These are phyloP conservation scores for Drosophila kurseongensis DNA, from an alignment of 1,140 invertebrate species.

Conservation along the genomic window DNA sequence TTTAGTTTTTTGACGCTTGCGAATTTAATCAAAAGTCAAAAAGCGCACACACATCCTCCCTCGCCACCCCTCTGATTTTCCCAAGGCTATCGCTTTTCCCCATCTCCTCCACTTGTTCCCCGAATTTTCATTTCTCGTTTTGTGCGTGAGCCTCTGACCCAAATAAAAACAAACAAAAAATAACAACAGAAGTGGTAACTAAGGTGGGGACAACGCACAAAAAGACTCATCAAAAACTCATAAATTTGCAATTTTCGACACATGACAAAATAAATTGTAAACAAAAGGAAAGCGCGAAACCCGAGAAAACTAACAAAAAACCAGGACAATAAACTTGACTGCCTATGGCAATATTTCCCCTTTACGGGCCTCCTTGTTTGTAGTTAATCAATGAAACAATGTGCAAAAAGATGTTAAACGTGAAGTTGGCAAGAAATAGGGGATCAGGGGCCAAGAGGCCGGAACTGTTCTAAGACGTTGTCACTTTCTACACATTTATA, in stretches of 20 bases:
- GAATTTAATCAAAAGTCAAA: conserved; percentile 82
- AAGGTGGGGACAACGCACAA: conserved; percentile 56
- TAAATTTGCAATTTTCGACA: conserved; percentile 82
- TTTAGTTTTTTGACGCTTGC: conserved; percentile 59
- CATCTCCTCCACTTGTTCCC: conserved; percentile 1
- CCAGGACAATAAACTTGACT: conserved; percentile 52
- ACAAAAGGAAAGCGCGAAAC: conserved; percentile 50
- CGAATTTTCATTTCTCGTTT: conserved; percentile 35
- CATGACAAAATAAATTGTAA: conserved; percentile 83
- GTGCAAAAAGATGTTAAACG: conserved; percentile 11
- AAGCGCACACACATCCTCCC: conserved; percentile 35
- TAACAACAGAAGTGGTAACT: conserved; percentile 21
- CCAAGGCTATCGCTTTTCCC: conserved; percentile 9
- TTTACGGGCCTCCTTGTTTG: not conserved
- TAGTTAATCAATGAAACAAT: conserved; percentile 23
- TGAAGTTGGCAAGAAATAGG: not conserved
- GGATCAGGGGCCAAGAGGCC: too few species aligned
- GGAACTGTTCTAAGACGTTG: too few species aligned
- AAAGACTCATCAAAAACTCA: conserved; percentile 82
- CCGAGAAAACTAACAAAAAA: conserved; percentile 27
- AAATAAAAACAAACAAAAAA: conserved; percentile 59
- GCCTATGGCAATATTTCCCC: conserved; percentile 18
- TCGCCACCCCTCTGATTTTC: conserved; percentile 18
- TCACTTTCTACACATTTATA: too few species aligned
- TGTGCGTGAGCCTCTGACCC: conserved; percentile 65